phyloP scores from a whole-genome alignment of 2,888 invertebrate genomes.

The Lithophane socia region DNA sequence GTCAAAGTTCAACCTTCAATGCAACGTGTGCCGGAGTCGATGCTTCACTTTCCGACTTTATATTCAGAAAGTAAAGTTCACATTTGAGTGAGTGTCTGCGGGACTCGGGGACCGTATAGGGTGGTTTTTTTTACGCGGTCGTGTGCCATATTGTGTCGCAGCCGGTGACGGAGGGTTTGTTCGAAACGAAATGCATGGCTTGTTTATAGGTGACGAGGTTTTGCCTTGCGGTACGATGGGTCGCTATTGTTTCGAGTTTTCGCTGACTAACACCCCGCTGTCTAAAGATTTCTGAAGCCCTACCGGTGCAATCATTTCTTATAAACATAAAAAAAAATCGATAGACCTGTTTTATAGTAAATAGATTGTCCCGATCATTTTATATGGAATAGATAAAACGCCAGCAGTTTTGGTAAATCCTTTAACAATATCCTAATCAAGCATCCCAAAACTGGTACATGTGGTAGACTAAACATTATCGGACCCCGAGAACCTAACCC shows the following conservation, averaged over 20 bases:
- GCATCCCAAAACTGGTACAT: slow-evolving; percentile 10
- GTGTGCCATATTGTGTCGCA: slow-evolving; percentile 78
- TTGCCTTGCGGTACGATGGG: slow-evolving; percentile 67
- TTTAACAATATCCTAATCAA: slow-evolving; percentile 4
- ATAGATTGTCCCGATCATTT: neutral
- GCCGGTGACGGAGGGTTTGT: slow-evolving; percentile 70
- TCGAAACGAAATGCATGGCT: slow-evolving; percentile 74
- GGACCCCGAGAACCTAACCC: slow-evolving; percentile 12
- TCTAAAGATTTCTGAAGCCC: slow-evolving; percentile 37
- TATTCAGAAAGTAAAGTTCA: slow-evolving; percentile 69
- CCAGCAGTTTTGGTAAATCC: neutral
- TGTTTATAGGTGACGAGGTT: slow-evolving; percentile 82
- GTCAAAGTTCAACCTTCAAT: slow-evolving; percentile 84
- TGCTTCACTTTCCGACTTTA: slow-evolving; percentile 66
- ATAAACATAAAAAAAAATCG: slow-evolving; percentile 9
- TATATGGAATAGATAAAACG: neutral
- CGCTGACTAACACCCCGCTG: slow-evolving; percentile 60
- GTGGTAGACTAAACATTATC: slow-evolving; percentile 6
- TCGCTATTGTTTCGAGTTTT: slow-evolving; percentile 68
- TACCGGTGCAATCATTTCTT: slow-evolving; percentile 15
- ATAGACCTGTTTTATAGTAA: neutral
- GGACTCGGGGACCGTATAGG: slow-evolving; percentile 64
- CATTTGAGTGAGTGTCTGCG: slow-evolving; percentile 61
- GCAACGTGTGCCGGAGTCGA: slow-evolving; percentile 66
- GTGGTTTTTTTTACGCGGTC: slow-evolving; percentile 78